Evolutionary conservation across 2,113 vertebrate genomes (phyloP).

Genomic region (Otocyon megalotis): DNA sequence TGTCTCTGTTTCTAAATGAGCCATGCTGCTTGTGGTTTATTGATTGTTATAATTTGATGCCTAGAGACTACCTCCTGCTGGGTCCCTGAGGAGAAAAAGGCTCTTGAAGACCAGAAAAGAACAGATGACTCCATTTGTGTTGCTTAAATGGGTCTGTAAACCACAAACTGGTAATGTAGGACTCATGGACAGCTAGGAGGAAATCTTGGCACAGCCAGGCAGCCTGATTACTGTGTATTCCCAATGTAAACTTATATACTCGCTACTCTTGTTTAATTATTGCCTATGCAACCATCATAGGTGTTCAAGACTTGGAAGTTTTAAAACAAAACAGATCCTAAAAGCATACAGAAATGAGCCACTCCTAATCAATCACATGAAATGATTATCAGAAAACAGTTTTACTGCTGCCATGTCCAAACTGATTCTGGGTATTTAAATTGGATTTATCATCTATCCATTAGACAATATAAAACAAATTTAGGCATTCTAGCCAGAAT

Average conservation of each 20-base stretch:
- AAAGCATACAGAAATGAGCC: not conserved
- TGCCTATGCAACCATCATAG: not conserved
- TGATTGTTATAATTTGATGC: slow-evolving; percentile 64
- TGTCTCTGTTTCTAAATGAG: slow-evolving; percentile 60
- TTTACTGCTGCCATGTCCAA: not conserved
- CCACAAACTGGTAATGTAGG: not conserved
- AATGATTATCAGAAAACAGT: not conserved
- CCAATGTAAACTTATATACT: slow-evolving; percentile 12
- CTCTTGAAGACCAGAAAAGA: slow-evolving; percentile 32
- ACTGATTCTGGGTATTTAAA: not conserved
- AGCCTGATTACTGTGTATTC: slow-evolving; percentile 42
- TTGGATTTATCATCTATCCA: not conserved
- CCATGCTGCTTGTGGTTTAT: slow-evolving; percentile 28
- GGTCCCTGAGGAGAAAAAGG: slow-evolving; percentile 51
- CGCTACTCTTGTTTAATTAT: slow-evolving; percentile 51
- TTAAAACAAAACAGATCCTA: not conserved
- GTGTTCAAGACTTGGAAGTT: not conserved
- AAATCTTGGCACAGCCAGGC: not conserved
- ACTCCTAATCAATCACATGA: not conserved
- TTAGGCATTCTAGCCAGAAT: not conserved
- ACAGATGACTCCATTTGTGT: not conserved
- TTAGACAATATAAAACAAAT: not conserved
- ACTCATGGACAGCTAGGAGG: not conserved
- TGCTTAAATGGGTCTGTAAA: slow-evolving; percentile 44
- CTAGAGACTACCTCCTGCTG: slow-evolving; percentile 29